Evolutionary conservation across 2,113 vertebrate species (phyloP).

Genomic region (Opisthocomus hoazin): DNA sequence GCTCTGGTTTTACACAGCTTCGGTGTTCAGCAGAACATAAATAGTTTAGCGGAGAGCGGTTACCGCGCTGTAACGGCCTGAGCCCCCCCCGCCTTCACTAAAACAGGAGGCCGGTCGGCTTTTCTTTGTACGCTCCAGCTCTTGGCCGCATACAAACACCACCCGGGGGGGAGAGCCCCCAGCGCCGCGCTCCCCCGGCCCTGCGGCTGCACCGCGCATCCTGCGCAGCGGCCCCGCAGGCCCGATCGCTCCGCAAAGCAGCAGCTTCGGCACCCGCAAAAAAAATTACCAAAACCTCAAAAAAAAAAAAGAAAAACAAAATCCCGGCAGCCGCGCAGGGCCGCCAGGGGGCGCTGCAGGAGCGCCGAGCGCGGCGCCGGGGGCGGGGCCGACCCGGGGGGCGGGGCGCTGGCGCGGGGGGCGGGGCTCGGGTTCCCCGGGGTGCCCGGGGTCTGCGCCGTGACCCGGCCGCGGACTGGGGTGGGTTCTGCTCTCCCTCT

Average conservation of each 20-base stretch:
- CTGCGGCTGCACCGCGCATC: background rate
- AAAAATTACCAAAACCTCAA: no score
- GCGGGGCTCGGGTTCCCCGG: background rate
- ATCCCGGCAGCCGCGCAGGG: no score
- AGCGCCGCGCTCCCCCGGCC: background rate
- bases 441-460: background rate
- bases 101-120: background rate
- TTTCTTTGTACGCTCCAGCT: rapidly evolving
- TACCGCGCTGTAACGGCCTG: rapidly evolving
- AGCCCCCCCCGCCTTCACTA: background rate
- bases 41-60: background rate
- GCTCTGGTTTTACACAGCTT: background rate
- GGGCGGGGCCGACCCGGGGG: no score
- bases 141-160: rapidly evolving
- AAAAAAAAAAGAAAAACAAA: no score
- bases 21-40: background rate
- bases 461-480: background rate
- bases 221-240: rapidly evolving
- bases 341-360: slow-evolving; percentile 7
- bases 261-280: rapidly evolving
- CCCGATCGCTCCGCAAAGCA: no score
- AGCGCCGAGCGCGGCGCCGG: background rate
- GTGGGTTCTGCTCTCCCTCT: no score
- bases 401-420: no score
- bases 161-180: rapidly evolving